Percentiles rank a stretch among this genome's conserved stretches.
phyloP scores from a whole-genome alignment of 2,113 vertebrate genomes.

The Barnardius zonarius region DNA sequence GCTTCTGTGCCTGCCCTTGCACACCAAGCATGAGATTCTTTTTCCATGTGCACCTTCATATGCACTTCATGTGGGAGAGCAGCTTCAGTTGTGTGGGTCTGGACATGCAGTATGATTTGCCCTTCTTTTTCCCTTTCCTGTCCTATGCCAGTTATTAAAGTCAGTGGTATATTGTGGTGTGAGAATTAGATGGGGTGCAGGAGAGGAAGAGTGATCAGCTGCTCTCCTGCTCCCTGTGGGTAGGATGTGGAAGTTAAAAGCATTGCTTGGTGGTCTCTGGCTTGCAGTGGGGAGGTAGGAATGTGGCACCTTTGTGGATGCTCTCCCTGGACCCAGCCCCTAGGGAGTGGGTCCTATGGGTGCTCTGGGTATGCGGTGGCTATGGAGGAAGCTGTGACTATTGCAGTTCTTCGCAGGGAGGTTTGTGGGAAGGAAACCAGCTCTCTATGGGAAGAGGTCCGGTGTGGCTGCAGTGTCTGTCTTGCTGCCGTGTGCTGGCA shows the following conservation, averaged over 20 bases:
- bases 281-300: background rate
- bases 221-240: background rate
- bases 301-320: background rate
- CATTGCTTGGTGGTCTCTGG: background rate
- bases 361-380: background rate
- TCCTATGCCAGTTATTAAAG: background rate
- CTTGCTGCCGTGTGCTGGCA: background rate
- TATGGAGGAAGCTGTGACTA: background rate
- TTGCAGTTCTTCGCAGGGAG: background rate
- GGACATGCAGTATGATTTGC: background rate
- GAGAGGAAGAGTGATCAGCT: background rate
- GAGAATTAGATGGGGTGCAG: background rate
- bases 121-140: background rate
- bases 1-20: background rate
- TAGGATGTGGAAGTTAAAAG: background rate
- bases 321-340: background rate
- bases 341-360: rapidly evolving
- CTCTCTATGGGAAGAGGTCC: background rate
- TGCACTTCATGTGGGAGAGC: background rate
- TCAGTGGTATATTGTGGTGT: background rate
- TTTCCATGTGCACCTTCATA: rapidly evolving
- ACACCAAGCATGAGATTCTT: background rate
- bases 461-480: background rate
- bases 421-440: background rate
- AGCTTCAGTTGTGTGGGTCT: background rate